phyloP scores from a whole-genome alignment of 2,797 vertebrate genomes.

The Centropyge bicolor region DNA sequence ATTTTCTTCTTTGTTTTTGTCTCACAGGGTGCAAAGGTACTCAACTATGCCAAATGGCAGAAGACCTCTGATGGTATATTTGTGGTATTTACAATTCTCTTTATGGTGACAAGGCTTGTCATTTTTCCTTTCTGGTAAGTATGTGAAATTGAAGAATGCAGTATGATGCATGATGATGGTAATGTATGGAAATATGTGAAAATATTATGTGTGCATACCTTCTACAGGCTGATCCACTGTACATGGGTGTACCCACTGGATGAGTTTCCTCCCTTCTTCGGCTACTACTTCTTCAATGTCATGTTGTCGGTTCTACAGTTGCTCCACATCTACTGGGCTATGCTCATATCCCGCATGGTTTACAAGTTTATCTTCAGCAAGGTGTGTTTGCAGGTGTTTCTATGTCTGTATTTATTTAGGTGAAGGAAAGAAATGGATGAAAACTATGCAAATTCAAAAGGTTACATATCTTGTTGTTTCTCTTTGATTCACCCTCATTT shows the following conservation, averaged over 20 bases:
- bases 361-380: conserved; percentile 86
- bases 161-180: neutral
- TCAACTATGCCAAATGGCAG: conserved; percentile 92
- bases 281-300: conserved; percentile 91
- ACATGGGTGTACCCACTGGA: conserved; percentile 87
- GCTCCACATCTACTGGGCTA: conserved; percentile 92
- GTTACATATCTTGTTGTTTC: neutral
- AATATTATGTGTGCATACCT: conserved; percentile 10
- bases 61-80: conserved; percentile 88
- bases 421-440: neutral
- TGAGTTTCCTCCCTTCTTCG: conserved; percentile 87
- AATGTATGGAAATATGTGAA: neutral
- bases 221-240: conserved; percentile 90
- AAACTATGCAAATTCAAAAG: neutral
- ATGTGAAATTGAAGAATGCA: conserved; percentile 1
- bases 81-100: conserved; percentile 87
- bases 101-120: conserved; percentile 90
- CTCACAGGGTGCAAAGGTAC: conserved; percentile 91
- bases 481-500: neutral
- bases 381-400: conserved; percentile 78
- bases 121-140: conserved; percentile 95
- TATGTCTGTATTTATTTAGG: neutral
- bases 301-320: conserved; percentile 87
- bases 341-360: conserved; percentile 89
- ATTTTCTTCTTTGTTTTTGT: conserved; percentile 18